A percentile compares a stretch with the other conserved stretches of the same genome.
These are phyloP conservation scores for Nycticorax nycticorax DNA, from an alignment of 2,113 vertebrate genomes.

Conservation along the genomic window DNA sequence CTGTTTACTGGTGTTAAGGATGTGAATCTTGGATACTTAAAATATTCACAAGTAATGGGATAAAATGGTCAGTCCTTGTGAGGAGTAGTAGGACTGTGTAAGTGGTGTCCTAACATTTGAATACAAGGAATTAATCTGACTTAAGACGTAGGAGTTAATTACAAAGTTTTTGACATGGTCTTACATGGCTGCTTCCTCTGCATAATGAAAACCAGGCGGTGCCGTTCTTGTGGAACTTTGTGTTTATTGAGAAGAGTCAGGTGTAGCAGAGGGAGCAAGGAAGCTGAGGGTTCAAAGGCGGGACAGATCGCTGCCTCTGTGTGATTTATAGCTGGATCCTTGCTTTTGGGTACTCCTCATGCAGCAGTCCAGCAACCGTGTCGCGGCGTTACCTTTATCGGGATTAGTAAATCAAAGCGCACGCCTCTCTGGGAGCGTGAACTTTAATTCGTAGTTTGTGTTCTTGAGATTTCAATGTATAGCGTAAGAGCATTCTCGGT, in stretches of 20 bases:
- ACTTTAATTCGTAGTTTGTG: not conserved
- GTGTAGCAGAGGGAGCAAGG: not conserved
- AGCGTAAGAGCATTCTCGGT: not conserved
- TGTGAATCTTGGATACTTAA: not conserved
- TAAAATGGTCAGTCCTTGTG: not conserved
- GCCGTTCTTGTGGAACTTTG: not conserved
- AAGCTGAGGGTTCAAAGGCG: not conserved
- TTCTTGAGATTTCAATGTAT: not conserved
- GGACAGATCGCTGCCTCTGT: not conserved
- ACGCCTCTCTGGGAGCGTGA: not conserved
- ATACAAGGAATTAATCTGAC: not conserved
- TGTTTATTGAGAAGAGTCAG: not conserved
- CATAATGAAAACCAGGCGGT: not conserved
- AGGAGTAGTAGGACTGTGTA: not conserved
- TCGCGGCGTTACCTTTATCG: not conserved
- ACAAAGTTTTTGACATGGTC: not conserved
- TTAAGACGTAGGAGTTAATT: not conserved
- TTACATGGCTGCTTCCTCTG: not conserved
- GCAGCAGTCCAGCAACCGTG: not conserved
- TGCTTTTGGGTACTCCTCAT: not conserved
- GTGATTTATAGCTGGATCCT: not conserved
- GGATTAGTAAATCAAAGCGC: not conserved
- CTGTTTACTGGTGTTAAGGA: not conserved
- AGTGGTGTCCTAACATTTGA: rapidly evolving
- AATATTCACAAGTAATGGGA: not conserved